phyloP scores from a whole-genome alignment of 2,113 vertebrate species.

The Glaucidium brasilianum region DNA sequence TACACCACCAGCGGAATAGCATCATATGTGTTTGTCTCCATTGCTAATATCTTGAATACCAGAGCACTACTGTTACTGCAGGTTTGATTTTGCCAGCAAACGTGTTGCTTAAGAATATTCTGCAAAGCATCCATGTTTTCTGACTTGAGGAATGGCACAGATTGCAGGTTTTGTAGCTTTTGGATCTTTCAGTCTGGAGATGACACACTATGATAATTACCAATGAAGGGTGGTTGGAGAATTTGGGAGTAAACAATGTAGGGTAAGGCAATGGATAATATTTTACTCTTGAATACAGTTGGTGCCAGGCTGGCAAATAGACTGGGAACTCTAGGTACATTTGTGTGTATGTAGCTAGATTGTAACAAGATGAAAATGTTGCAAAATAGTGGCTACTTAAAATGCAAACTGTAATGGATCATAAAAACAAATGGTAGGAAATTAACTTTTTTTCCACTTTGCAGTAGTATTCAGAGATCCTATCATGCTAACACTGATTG shows the following conservation, averaged over 20 bases:
- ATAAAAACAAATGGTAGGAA: not conserved
- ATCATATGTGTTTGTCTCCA: not conserved
- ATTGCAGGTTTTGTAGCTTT: not conserved
- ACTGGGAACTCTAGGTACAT: accelerated
- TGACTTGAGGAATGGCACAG: not conserved
- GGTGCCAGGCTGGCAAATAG: not conserved
- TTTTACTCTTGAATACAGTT: not conserved
- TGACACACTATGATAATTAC: not conserved
- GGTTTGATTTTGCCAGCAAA: not conserved
- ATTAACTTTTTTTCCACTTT: not conserved
- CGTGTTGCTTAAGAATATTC: not conserved
- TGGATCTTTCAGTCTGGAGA: not conserved
- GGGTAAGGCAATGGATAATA: not conserved
- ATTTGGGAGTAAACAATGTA: not conserved
- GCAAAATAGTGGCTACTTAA: not conserved
- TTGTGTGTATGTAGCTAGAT: not conserved
- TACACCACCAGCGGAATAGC: not conserved
- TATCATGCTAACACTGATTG: not conserved
- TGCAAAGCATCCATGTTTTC: not conserved
- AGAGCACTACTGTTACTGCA: not conserved
- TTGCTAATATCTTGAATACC: not conserved
- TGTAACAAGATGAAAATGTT: accelerated
- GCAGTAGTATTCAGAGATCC: not conserved
- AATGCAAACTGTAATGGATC: not conserved
- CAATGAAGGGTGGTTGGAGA: not conserved